Conservation (phyloP, 2,113 vertebrate genomes). For the Amphiprion ocellaris region DNA sequence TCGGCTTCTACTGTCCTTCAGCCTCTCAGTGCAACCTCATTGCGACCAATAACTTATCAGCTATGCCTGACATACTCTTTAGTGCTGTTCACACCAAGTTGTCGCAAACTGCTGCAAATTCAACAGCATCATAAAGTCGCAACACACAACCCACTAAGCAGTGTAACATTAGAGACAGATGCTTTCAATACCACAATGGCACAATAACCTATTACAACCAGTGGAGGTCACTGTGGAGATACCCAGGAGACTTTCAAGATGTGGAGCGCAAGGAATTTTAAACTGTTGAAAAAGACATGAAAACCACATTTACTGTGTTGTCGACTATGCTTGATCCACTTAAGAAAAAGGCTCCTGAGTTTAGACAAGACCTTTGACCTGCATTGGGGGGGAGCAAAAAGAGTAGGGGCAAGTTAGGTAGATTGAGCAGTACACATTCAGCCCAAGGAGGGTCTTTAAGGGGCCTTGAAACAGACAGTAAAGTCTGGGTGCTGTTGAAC, state of each 20-base stretch:
- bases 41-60: neutral
- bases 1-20: conserved; percentile 10
- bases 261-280: neutral
- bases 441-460: conserved; percentile 18
- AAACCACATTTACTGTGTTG: conserved; percentile 15
- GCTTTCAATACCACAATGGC: conserved; percentile 21
- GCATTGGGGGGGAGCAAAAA: neutral
- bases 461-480: conserved; percentile 65
- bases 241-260: conserved; percentile 53
- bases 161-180: conserved; percentile 23
- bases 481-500: conserved; percentile 76
- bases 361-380: conserved; percentile 46
- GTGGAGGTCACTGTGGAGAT: conserved; percentile 83
- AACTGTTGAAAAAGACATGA: conserved; percentile 3
- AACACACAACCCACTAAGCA: neutral
- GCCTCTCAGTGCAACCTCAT: conserved; percentile 18
- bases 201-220: conserved; percentile 75
- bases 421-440: neutral
- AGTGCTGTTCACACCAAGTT: neutral
- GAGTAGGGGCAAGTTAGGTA: neutral
- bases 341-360: conserved; percentile 22
- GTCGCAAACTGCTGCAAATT: neutral
- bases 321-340: conserved; percentile 1
- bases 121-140: neutral
- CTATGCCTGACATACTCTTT: neutral